Base-by-base conservation (phyloP, 2,888 invertebrate genomes). In the Zaprionus lineosus region DNA sequence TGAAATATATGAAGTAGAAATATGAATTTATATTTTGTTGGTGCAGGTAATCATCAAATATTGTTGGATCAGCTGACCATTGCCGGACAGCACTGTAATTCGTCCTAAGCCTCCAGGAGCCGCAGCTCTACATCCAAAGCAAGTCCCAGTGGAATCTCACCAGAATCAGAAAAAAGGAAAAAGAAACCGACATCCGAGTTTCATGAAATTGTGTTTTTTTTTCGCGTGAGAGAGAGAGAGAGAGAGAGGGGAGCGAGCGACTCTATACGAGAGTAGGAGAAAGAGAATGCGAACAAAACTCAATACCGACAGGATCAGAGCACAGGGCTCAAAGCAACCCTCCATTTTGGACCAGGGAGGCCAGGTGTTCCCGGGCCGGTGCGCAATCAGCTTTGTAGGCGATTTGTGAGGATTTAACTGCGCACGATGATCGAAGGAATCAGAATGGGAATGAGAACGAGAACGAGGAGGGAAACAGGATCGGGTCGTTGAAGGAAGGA, bases 331-430 rank as follows among this genome's bases (percentile, higher is more conserved):
- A 36, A 43, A 72, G 39, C 81, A 73, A 75, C 81, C 74, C 81
- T 81, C 57, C 33, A n/a, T 51, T 31, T n/a, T 16, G 29, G 36
- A 18, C 15, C 40, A 33, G 34, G 43, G 41, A 52, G 51, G 58
- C 72, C 72, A 72, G 72, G 72, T 76, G 76, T 77, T 68, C 56
- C 53, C 57, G 57, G 67, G 63, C 50, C 61, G 75, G 79, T 85
- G 81, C 84, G 77, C 86, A 83, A 83, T 86, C 82, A 86, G 86
- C 82, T 84, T 82, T 82, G 84, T 83, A 78, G 82, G 84, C 82
- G 85, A 85, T 81, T 84, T 86, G 70, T 73, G 72, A 72, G 84
- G 86, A 85, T 86, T 85, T 86, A 72, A 81, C 74, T 79, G 74
- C 68, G 74, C 81, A 76, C 81, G 47, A 57, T 55, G 36, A 50